phyloP scores from a whole-genome alignment of 2,888 invertebrate genomes.

The Trachelus iudaicus region DNA sequence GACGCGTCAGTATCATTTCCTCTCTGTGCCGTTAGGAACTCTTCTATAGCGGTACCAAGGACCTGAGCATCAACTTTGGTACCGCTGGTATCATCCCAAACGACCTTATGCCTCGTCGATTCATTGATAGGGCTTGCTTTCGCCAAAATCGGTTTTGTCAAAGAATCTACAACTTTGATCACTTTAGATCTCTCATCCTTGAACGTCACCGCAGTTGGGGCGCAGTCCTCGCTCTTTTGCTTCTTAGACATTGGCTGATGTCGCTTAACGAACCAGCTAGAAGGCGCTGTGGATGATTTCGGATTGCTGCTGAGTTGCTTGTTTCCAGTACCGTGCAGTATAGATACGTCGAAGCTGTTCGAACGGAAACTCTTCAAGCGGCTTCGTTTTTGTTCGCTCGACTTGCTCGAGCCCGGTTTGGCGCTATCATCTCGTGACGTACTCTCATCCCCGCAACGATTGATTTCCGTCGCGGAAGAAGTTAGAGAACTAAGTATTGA shows the following conservation, averaged over 20 bases:
- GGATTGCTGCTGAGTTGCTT: conserved; percentile 66
- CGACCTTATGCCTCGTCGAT: conserved; percentile 69
- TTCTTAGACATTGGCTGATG: conserved; percentile 80
- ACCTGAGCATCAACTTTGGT: conserved; percentile 84
- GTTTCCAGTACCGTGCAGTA: conserved; percentile 70
- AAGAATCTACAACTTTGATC: conserved; percentile 61
- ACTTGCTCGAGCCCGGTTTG: conserved; percentile 32
- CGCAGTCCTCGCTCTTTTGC: conserved; percentile 61
- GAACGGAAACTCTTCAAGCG: conserved; percentile 79
- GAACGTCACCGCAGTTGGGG: conserved; percentile 66
- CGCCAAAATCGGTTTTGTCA: conserved; percentile 35
- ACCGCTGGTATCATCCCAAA: conserved; percentile 82
- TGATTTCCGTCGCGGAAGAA: conserved; percentile 84
- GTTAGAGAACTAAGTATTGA: conserved; percentile 83
- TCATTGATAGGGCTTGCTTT: conserved; percentile 48
- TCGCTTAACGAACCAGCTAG: conserved; percentile 82
- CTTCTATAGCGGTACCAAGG: conserved; percentile 86
- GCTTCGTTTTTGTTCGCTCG: conserved; percentile 68
- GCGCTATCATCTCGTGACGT: not conserved
- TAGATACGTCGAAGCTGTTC: conserved; percentile 86
- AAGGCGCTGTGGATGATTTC: conserved; percentile 63
- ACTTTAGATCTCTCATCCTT: conserved; percentile 65
- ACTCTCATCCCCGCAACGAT: conserved; percentile 69
- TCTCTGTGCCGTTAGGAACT: conserved; percentile 76
- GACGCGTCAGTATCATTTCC: conserved; percentile 64